These are phyloP conservation scores for Caenorhabditis panamensis DNA, from an alignment of 2,888 invertebrate species.

Conservation along the genomic window DNA sequence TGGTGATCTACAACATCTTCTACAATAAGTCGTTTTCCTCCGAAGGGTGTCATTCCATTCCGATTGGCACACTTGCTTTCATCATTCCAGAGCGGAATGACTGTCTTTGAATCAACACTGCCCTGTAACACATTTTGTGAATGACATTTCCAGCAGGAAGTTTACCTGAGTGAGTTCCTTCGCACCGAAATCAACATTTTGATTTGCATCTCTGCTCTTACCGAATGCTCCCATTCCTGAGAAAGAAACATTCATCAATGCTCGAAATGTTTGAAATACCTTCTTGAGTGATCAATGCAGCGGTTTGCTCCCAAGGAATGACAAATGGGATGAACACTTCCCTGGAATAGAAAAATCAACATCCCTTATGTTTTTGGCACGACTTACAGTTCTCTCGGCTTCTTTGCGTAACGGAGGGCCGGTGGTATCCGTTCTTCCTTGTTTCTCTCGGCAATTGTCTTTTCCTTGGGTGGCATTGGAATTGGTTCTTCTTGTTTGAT, in stretches of 20 bases:
- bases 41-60: constrained; percentile 72
- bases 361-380: background rate
- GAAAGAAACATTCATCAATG: background rate
- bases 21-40: constrained; percentile 70
- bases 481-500: constrained; percentile 66
- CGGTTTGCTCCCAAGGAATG: constrained; percentile 74
- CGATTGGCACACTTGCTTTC: constrained; percentile 63
- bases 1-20: constrained; percentile 76
- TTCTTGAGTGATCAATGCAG: constrained; percentile 70
- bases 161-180: constrained; percentile 62
- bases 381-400: constrained; percentile 72
- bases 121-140: constrained; percentile 64
- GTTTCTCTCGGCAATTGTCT: constrained; percentile 72
- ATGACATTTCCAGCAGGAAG: background rate
- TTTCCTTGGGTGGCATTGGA: constrained; percentile 76
- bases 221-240: constrained; percentile 79
- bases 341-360: constrained; percentile 50
- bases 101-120: constrained; percentile 74
- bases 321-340: constrained; percentile 75
- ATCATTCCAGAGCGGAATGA: constrained; percentile 75
- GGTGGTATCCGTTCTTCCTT: constrained; percentile 75
- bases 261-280: constrained; percentile 15
- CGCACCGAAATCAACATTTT: constrained; percentile 64
- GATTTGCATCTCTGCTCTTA: constrained; percentile 65
- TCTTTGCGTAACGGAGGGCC: constrained; percentile 73